Evolutionary conservation across 2,888 invertebrate species (phyloP).

Genomic region (Drosophila kanekoi): DNA sequence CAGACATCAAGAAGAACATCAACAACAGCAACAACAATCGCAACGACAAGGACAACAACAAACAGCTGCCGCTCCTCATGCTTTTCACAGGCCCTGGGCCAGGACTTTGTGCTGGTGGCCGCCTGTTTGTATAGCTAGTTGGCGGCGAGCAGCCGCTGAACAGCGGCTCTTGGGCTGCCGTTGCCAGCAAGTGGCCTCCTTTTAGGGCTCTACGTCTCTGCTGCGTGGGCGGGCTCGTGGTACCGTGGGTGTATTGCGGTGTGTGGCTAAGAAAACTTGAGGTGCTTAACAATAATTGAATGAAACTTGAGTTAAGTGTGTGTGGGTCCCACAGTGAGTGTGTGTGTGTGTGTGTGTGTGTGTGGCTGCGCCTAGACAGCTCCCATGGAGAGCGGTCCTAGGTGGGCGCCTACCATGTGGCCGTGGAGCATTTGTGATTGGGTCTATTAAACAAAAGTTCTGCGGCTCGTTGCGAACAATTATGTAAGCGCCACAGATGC

Average conservation of each 20-base stretch:
- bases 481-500: slow-evolving; percentile 51
- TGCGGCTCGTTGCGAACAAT: slow-evolving; percentile 56
- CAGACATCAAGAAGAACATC: slow-evolving; percentile 32
- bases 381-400: neutral
- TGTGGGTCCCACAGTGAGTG: slow-evolving; percentile 1
- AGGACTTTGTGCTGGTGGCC: slow-evolving; percentile 19
- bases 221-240: slow-evolving; percentile 34
- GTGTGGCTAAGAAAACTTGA: slow-evolving; percentile 75
- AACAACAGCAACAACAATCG: slow-evolving; percentile 15
- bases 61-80: slow-evolving; percentile 24
- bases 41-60: slow-evolving; percentile 5
- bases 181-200: slow-evolving; percentile 59
- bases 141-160: slow-evolving; percentile 5
- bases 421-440: slow-evolving; percentile 54
- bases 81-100: slow-evolving; percentile 11
- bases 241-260: slow-evolving; percentile 57
- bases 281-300: slow-evolving; percentile 79
- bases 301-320: slow-evolving; percentile 76
- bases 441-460: slow-evolving; percentile 72
- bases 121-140: slow-evolving; percentile 20
- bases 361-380: slow-evolving; percentile 6
- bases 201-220: slow-evolving; percentile 17
- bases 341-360: slow-evolving; percentile 2
- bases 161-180: neutral
- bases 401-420: neutral